Percentiles rank a stretch among this genome's conserved stretches.
These are phyloP conservation scores for Philantomba maxwellii DNA, from an alignment of 2,113 vertebrate genomes.

Conservation along the genomic window DNA sequence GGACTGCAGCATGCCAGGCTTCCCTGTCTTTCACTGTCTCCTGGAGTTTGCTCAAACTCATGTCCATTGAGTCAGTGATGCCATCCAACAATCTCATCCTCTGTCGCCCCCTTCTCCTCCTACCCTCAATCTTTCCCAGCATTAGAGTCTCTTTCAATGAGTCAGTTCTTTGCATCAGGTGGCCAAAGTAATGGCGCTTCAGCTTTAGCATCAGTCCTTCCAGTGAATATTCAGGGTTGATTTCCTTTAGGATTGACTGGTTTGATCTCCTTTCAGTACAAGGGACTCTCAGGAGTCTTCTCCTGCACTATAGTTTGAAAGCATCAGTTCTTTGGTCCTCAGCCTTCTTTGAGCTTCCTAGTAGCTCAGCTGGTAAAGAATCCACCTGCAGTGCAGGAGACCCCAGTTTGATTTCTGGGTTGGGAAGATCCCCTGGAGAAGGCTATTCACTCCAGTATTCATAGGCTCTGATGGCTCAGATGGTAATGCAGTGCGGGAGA, in stretches of 20 bases:
- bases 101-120: background rate
- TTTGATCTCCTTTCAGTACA: background rate
- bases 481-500: background rate
- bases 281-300: background rate
- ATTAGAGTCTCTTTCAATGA: background rate
- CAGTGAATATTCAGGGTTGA: background rate
- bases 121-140: background rate
- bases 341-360: background rate
- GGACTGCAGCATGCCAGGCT: background rate
- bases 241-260: background rate
- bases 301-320: background rate
- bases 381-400: background rate
- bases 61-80: background rate
- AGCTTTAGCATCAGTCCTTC: background rate
- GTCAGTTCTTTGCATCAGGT: background rate
- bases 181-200: background rate
- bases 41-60: background rate
- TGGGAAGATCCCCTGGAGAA: background rate
- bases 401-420: background rate
- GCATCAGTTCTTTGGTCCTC: background rate
- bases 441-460: background rate
- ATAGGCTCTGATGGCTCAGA: background rate
- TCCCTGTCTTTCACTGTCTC: background rate
- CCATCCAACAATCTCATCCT: background rate
- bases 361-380: background rate